Evolutionary conservation across 2,888 invertebrate species (phyloP).

Genomic region (Diaprepes abbreviatus): DNA sequence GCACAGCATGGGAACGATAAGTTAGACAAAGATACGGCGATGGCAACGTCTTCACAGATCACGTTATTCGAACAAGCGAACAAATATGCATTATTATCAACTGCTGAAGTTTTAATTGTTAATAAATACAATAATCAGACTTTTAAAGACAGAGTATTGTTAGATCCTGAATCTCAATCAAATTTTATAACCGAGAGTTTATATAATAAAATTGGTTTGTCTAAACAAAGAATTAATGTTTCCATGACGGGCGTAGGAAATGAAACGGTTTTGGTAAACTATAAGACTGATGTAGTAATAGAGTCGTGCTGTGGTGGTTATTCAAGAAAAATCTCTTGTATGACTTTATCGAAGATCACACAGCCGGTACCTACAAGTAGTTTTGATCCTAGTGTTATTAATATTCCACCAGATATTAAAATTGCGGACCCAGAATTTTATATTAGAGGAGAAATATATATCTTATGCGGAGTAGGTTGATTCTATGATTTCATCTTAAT

Average conservation of each 20-base stretch:
- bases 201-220: background rate
- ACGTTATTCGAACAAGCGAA: background rate
- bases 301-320: background rate
- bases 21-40: background rate
- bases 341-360: no score
- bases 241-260: background rate
- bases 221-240: background rate
- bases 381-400: conserved; percentile 9
- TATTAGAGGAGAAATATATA: conserved; percentile 22
- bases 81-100: background rate
- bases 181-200: background rate
- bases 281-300: background rate
- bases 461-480: conserved; percentile 35
- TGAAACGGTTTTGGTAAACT: background rate
- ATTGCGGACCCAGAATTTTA: conserved; percentile 42
- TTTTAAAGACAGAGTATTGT: background rate
- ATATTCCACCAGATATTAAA: conserved; percentile 32
- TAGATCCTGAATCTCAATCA: no score
- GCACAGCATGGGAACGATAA: background rate
- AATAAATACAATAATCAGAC: background rate
- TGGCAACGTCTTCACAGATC: background rate
- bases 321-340: background rate
- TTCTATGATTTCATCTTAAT: conserved; percentile 31
- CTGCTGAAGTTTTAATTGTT: background rate
- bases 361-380: no score